A percentile compares a stretch with the other conserved stretches of the same genome.
phyloP scores from a whole-genome alignment of 2,113 vertebrate genomes.

The Notothenia coriiceps region DNA sequence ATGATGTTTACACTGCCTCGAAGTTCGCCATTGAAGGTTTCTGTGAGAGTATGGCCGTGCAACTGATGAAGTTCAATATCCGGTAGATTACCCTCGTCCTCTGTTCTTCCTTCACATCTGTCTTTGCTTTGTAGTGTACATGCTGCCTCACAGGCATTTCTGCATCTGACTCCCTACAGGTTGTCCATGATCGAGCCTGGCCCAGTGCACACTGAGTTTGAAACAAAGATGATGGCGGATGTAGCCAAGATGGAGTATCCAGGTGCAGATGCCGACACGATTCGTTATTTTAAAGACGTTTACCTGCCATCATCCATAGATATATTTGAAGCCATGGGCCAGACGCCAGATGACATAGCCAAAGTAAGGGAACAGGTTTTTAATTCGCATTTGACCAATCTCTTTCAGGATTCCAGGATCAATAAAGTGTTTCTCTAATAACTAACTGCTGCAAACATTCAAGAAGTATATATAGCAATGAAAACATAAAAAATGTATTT shows the following conservation, averaged over 20 bases:
- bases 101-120: constrained; percentile 15
- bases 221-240: constrained; percentile 88
- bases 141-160: constrained; percentile 3
- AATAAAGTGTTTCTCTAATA: background rate
- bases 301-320: constrained; percentile 86
- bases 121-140: constrained; percentile 21
- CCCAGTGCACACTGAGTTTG: constrained; percentile 88
- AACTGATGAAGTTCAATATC: constrained; percentile 92
- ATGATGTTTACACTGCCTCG: constrained; percentile 93
- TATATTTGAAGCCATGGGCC: constrained; percentile 87
- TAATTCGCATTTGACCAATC: background rate
- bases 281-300: constrained; percentile 87
- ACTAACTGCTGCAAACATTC: background rate
- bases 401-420: background rate
- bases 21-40: constrained; percentile 97
- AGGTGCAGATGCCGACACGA: constrained; percentile 83
- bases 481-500: constrained; percentile 1
- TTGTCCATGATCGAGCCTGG: constrained; percentile 88
- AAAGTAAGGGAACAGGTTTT: constrained; percentile 74
- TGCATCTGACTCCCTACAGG: constrained; percentile 56
- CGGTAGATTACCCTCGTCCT: constrained; percentile 82
- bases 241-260: constrained; percentile 86
- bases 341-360: constrained; percentile 85
- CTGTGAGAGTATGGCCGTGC: constrained; percentile 94
- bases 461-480: background rate